Conservation (phyloP, 1,140 invertebrate species). For the Solenopsis invicta region DNA sequence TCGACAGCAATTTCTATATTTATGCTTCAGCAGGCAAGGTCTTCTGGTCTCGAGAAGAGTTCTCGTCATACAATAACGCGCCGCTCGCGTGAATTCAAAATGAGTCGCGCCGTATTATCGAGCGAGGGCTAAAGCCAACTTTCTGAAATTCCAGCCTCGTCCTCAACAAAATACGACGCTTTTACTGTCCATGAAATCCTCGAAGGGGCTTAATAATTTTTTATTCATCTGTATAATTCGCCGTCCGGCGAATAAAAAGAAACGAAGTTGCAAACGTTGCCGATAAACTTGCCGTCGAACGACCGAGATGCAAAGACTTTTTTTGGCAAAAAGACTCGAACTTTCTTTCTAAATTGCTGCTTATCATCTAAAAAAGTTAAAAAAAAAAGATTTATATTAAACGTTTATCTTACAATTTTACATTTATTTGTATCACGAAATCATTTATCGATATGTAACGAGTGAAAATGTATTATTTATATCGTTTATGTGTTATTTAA, state of each 20-base stretch:
- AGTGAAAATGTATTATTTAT: background rate
- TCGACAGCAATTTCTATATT: constrained; percentile 52
- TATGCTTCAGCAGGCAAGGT: background rate
- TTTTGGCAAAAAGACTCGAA: background rate
- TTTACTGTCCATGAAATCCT: background rate
- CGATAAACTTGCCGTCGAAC: constrained; percentile 42
- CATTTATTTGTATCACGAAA: background rate
- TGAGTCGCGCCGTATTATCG: constrained; percentile 1
- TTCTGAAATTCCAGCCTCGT: constrained; percentile 61
- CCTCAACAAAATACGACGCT: background rate
- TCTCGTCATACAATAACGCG: constrained; percentile 12
- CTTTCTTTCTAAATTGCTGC: background rate
- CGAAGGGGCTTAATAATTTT: background rate
- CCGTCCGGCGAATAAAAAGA: background rate
- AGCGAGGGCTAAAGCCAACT: constrained; percentile 30
- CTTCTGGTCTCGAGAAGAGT: background rate
- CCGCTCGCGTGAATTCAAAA: constrained; percentile 39
- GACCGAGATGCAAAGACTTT: background rate
- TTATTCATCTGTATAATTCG: background rate
- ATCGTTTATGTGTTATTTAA: background rate
- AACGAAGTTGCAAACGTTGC: background rate
- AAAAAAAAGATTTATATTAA: background rate
- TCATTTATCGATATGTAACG: background rate
- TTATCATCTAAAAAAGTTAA: background rate
- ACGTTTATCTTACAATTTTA: background rate